Percentiles rank a stretch among this genome's conserved stretches.
These are phyloP conservation scores for Euura lappo DNA, from an alignment of 1,140 invertebrate genomes.

Conservation along the genomic window DNA sequence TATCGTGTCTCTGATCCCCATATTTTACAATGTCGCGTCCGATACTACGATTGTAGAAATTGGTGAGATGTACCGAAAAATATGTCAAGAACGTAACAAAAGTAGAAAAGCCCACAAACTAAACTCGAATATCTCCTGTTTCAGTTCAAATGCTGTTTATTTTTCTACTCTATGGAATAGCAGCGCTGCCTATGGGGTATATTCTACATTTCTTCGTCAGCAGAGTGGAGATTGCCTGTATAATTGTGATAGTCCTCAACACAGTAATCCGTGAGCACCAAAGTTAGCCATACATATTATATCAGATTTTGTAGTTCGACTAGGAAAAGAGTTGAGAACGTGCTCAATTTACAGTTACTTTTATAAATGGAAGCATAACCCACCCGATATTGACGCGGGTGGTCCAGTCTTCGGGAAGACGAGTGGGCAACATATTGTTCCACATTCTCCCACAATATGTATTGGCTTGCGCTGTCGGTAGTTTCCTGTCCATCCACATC, in stretches of 20 bases:
- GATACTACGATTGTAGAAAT: not conserved
- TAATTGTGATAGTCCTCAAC: constrained; percentile 28
- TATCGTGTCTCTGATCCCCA: not conserved
- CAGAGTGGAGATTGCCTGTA: constrained; percentile 25
- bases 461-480: constrained; percentile 32
- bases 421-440: constrained; percentile 20
- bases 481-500: constrained; percentile 30
- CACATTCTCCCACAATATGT: constrained; percentile 32
- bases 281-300: too few species aligned
- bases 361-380: constrained; percentile 27
- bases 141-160: constrained; percentile 27
- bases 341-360: not conserved
- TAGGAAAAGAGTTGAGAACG: too few species aligned
- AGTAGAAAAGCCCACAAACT: not conserved
- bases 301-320: too few species aligned
- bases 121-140: not conserved
- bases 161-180: constrained; percentile 28
- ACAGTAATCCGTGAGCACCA: constrained; percentile 20
- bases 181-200: constrained; percentile 30
- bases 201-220: constrained; percentile 30
- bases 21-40: not conserved
- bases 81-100: not conserved
- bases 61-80: not conserved
- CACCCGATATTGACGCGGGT: constrained; percentile 25
- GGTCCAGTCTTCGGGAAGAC: constrained; percentile 17